phyloP scores from a whole-genome alignment of 2,888 invertebrate species.

The Merodon equestris region DNA sequence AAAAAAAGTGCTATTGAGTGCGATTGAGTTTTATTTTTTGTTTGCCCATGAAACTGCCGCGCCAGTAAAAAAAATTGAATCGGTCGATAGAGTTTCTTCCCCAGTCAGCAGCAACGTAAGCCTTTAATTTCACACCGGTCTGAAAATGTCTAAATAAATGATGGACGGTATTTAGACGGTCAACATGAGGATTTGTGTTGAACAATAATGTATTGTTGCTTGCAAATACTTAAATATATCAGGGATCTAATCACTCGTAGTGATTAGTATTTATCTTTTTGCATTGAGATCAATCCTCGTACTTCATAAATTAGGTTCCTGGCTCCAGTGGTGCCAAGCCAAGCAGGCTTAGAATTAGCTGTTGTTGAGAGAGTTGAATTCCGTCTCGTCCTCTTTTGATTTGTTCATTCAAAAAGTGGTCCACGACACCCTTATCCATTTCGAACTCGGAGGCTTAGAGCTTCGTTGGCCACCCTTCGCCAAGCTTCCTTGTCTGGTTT shows the following conservation, averaged over 20 bases:
- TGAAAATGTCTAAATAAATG: slow-evolving; percentile 14
- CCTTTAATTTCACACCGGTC: neutral
- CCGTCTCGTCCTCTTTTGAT: slow-evolving; percentile 17
- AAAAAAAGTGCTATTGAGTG: slow-evolving; percentile 25
- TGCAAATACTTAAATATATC: slow-evolving; percentile 21
- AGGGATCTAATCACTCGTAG: slow-evolving; percentile 24
- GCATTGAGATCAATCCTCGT: slow-evolving; percentile 15
- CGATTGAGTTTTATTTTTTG: slow-evolving; percentile 29
- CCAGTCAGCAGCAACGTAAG: neutral
- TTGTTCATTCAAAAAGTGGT: slow-evolving; percentile 34
- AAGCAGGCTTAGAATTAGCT: slow-evolving; percentile 19
- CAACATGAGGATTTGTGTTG: slow-evolving; percentile 29
- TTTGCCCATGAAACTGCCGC: slow-evolving; percentile 33
- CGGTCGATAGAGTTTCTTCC: too few species aligned
- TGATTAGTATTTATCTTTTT: slow-evolving; percentile 6
- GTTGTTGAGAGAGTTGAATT: slow-evolving; percentile 30
- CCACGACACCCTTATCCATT: slow-evolving; percentile 36
- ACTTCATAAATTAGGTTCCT: slow-evolving; percentile 20
- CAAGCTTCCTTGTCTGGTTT: too few species aligned
- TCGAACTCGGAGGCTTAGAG: too few species aligned
- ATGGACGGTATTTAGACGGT: slow-evolving; percentile 28
- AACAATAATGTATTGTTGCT: slow-evolving; percentile 29
- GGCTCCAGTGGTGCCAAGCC: slow-evolving; percentile 22
- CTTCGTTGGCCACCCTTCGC: too few species aligned
- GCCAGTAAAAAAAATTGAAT: slow-evolving; percentile 22